These are phyloP conservation scores for Loxodonta africana DNA, from an alignment of 2,113 vertebrate species.

Conservation along the genomic window DNA sequence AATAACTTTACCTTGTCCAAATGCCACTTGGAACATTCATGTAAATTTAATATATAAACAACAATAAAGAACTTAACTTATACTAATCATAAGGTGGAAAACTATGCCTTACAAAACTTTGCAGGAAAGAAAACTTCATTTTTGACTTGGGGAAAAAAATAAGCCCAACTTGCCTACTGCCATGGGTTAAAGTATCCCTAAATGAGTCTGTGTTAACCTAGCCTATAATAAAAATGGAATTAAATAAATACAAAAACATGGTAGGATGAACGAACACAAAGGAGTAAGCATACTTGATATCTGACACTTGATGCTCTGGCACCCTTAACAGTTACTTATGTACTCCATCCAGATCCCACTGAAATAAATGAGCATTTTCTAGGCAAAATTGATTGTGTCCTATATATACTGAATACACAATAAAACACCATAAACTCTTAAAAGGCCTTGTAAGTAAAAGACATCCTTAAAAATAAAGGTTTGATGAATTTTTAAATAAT, in stretches of 20 bases:
- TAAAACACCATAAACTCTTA: neutral
- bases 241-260: neutral
- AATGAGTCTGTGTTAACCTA: neutral
- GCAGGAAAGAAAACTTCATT: slow-evolving; percentile 21
- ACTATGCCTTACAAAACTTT: neutral
- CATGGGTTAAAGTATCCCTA: neutral
- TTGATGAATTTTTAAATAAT: slow-evolving; percentile 45
- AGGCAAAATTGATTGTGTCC: slow-evolving; percentile 41
- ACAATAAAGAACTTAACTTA: neutral
- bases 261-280: neutral
- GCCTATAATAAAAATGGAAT: slow-evolving; percentile 5
- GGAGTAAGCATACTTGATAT: slow-evolving; percentile 6
- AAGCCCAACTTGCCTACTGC: neutral
- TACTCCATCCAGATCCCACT: slow-evolving; percentile 30
- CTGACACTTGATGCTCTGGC: neutral
- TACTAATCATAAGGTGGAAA: neutral
- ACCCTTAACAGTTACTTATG: neutral
- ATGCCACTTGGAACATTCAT: slow-evolving; percentile 8
- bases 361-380: slow-evolving; percentile 11
- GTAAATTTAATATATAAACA: slow-evolving; percentile 32
- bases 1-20: neutral
- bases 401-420: neutral
- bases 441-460: neutral
- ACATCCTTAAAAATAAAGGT: neutral
- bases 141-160: slow-evolving; percentile 30